Evolutionary conservation across 2,888 invertebrate genomes (phyloP), one percentile per base, ranked within the genome.

Genomic region (Spialia ferax): DNA sequence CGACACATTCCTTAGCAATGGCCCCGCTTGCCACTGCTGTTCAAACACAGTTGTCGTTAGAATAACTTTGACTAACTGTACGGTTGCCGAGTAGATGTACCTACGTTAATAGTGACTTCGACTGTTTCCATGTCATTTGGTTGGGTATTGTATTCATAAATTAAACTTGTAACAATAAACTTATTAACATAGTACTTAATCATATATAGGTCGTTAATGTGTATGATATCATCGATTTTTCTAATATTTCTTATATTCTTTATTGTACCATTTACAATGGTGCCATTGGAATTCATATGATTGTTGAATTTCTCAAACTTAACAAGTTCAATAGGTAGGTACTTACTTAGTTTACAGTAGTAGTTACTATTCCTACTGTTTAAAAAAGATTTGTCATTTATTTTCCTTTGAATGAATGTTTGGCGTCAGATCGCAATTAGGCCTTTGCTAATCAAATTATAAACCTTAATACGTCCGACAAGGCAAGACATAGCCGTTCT

Each of bases 1-100:
- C 22, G 57, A 67, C 42, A 71, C 71, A 71, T 73, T 70, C 73
- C 71, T 11, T 18, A 10, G 4, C 50, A 50, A 1, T 35, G 20
- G 32, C 50, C 18, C 13, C 7, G 13, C 18, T 35, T 29, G 2
- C 35, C 38, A 38, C 63, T 42, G 63, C 63, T 63, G 54, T 23
- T 7, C n/a, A 38, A 63, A 63, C 54, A 63, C 62, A 52, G 62
- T 52, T 52, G 52, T 42, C 26, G 23, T 55, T 29, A 48, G n/a
- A 45, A 60, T 56, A 35, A 15, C 10, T 29, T 60, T 18, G 18
- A 60, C 22, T 22, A 35, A 29, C 29, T 7, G n/a, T 15, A 18
- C 7, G 15, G 61, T 50, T 61, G 61, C 50, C 20, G n/a, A 22
- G 29, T 18, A 42, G 42, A n/a, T 3, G 1, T 57, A n/a, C n/a